phyloP scores from a whole-genome alignment of 2,888 invertebrate species.

The Oeneis ivallda region DNA sequence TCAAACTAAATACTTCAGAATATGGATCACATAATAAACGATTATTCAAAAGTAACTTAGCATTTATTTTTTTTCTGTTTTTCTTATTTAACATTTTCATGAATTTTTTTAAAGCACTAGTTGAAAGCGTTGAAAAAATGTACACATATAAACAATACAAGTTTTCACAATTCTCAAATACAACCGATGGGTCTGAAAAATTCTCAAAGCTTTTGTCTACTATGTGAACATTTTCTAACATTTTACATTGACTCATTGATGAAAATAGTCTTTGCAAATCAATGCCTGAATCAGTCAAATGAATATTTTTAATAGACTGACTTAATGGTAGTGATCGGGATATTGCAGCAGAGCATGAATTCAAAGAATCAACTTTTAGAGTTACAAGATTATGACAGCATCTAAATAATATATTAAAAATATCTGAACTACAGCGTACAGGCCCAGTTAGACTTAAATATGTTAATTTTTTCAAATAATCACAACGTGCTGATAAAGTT shows the following conservation, averaged over 20 bases:
- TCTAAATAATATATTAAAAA: conserved; percentile 62
- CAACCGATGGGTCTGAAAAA: conserved; percentile 48
- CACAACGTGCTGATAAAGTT: conserved; percentile 46
- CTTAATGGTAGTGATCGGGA: conserved; percentile 52
- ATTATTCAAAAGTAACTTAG: conserved; percentile 38
- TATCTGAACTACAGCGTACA: conserved; percentile 52
- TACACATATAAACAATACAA: conserved; percentile 57
- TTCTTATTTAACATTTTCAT: conserved; percentile 50
- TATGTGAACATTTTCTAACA: conserved; percentile 63
- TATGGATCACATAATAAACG: conserved; percentile 51
- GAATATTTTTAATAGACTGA: conserved; percentile 58
- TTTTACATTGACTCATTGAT: conserved; percentile 55
- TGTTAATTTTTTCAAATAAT: conserved; percentile 63
- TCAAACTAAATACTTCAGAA: conserved; percentile 53
- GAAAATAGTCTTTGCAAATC: conserved; percentile 56
- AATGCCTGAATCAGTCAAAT: conserved; percentile 55
- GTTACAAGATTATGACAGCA: conserved; percentile 58
- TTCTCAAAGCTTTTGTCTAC: conserved; percentile 47
- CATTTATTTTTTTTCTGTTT: conserved; percentile 47
- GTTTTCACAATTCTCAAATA: conserved; percentile 58
- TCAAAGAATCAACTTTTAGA: conserved; percentile 51
- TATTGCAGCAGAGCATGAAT: conserved; percentile 48
- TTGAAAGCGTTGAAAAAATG: conserved; percentile 50
- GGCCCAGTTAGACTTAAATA: conserved; percentile 59
- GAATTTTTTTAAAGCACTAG: conserved; percentile 46